Percentiles rank a stretch among this genome's conserved stretches.
These are phyloP conservation scores for Pogoniulus pusillus DNA, from an alignment of 2,797 vertebrate genomes.

Conservation along the genomic window DNA sequence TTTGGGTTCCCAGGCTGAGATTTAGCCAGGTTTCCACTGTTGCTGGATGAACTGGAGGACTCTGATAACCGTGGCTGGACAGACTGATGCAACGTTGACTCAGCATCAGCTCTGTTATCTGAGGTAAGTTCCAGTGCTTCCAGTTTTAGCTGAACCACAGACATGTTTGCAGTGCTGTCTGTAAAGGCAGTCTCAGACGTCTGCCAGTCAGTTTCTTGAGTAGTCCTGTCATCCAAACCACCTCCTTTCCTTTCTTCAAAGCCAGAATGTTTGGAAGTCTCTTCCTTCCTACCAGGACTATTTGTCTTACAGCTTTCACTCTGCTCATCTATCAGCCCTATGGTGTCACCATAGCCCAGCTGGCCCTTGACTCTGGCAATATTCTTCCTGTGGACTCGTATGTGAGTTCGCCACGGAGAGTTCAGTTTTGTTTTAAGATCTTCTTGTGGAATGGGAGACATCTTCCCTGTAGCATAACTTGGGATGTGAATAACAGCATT, in stretches of 20 bases:
- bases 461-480: conserved; percentile 72
- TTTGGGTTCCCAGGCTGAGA: conserved; percentile 60
- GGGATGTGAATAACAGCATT: conserved; percentile 76
- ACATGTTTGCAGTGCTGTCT: conserved; percentile 59
- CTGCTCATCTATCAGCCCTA: conserved; percentile 79
- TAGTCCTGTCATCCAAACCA: conserved; percentile 53
- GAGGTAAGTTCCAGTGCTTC: conserved; percentile 82
- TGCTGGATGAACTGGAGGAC: conserved; percentile 64
- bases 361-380: conserved; percentile 84
- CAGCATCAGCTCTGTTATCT: background rate
- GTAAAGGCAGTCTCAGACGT: conserved; percentile 54
- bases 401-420: conserved; percentile 92
- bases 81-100: conserved; percentile 5
- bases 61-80: conserved; percentile 64
- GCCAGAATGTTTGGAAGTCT: background rate
- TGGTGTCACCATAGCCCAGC: conserved; percentile 83
- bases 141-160: conserved; percentile 81
- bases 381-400: conserved; percentile 89
- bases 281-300: conserved; percentile 14
- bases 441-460: conserved; percentile 79
- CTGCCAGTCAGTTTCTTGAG: conserved; percentile 59
- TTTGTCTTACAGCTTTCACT: conserved; percentile 60
- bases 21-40: conserved; percentile 63
- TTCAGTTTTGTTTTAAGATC: conserved; percentile 78
- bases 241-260: conserved; percentile 3